Evolutionary conservation across 2,113 vertebrate genomes (phyloP), one percentile per base, ranked within the genome.

Genomic region (Mus musculus): DNA sequence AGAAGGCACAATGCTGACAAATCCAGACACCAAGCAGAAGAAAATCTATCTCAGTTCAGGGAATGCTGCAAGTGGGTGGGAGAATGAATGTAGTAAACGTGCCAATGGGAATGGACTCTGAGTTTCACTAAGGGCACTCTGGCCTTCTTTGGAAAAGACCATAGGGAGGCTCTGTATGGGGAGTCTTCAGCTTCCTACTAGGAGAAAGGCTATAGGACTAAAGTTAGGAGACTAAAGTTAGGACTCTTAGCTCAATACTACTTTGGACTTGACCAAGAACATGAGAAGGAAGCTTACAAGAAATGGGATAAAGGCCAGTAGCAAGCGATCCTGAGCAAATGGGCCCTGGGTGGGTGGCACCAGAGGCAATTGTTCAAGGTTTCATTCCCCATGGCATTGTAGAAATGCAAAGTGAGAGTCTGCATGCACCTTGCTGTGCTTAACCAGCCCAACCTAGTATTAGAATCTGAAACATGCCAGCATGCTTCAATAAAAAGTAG

Each of bases 1-100:
- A 95, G 46, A 22, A 94, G 94, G 91, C 8, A 11, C 17, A 90
- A 56, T 91, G 82, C 84, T 28, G n/a, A 75, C 84, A 87, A 95
- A 91, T 42, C 30, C 52, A 75, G 36, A 80, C 24, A 24, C n/a
- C 36, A 56, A 65, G 33, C 11, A 71, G n/a, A 90, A 78, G 16
- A 56, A 78, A 30, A n/a, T 88, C 36, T 93, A 65, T 80, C 33
- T 73, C 59, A 59, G 46, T 49, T 77, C 63, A 85, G n/a, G 75
- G 91, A 90, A 90, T 88, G 56, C 65, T 73, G 82, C 76, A 75
- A 65, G 87, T 26, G 54, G 33, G 20, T 3, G 13, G 56, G 80
- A 14, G 7, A 22, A 24, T 49, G n/a, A 52, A n/a, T 36, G 90
- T 54, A 89, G 22, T 39, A 61, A 87, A 26, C 0, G 9, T 22